Base-by-base conservation (phyloP, 2,888 invertebrate species). In the Brachyptera risi region DNA sequence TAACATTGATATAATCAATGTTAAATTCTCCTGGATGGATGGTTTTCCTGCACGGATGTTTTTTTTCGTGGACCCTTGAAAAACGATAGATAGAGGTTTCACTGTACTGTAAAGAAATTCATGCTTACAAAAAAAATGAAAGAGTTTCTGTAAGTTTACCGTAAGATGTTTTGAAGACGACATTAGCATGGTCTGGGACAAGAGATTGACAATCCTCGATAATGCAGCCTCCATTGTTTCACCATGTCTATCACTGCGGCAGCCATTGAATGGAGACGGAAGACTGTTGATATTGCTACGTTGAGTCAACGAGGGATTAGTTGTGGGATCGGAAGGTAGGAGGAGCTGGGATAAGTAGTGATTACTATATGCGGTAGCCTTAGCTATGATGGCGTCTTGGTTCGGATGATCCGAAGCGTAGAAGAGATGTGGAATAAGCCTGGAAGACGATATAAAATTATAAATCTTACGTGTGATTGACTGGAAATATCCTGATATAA, bases 151-250 rank as follows among this genome's bases (percentile, higher is more conserved):
- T n/a, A n/a, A n/a, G 77, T 83, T 82, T 73, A 88, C 88, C 70
- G 84, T 81, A 68, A 84, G 80, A 74, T 82, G 78, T 75, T 84
- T 89, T 56, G 86, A 85, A 62, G 83, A 80, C 1, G 86, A 81
- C 3, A 82, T 76, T 70, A 85, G 75, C 26, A 90, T 70, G 57
- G 75, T 75, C 54, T 78, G 75, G 26, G 79, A 74, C 40, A 86
- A 70, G 40, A 75, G 69, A 59, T 75, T 74, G 15, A 86, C 74
- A 56, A 86, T 74, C 68, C 81, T 75, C 0, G 85, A 84, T 40
- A 86, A 71, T 0, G 79, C 75, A 64, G 80, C 78, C 67, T 83
- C 83, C 42, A 78, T 69, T 11, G 64, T 57, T 13, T 67, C 74
- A 72, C 42, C 67, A 63, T 19, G 50, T 56, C 65, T 66, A 1